Evolutionary conservation across 2,113 vertebrate species (phyloP), one percentile per base, ranked within the genome.

Genomic region (Zingel zingel): DNA sequence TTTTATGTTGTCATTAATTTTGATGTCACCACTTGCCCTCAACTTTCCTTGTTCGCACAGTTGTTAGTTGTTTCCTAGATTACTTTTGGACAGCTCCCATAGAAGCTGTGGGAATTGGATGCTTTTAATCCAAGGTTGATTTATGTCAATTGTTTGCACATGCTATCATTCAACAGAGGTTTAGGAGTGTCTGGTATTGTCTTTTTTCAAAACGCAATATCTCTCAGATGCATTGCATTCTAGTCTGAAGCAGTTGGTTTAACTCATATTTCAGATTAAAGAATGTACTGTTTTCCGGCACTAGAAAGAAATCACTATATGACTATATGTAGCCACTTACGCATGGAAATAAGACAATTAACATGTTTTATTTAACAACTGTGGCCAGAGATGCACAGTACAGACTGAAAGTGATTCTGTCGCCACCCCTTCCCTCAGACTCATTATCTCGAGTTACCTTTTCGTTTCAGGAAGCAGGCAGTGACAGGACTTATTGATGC

Each of bases 401-500:
- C 23, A 19, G 59, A 43, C 30, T 10, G 27, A 72, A 13, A 66
- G 39, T n/a, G 71, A 71, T 45, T 27, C 61, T 73, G 59, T 74
- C 82, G 69, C 14, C 63, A n/a, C 3, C 5, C 77, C 19, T 66
- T 76, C 5, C 66, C 58, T 48, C 68, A 70, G 56, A 27, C 48
- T 86, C 62, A 78, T 88, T 89, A 87, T 84, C 70, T 70, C 1
- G 7, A 88, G 77, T 72, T 80, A 51, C 79, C 81, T 82, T 73
- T 79, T 78, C 43, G 13, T 74, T 62, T 72, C 59, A 72, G 79
- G 81, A 78, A 57, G 68, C 80, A 33, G 62, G 19, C 65, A 74
- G 61, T 58, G 83, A 86, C 68, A 66, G 65, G 67, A 67, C 73
- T 78, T 83, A 86, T 59, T 83, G 84, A 91, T 67, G 47, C 15